Evolutionary conservation across 2,113 vertebrate species (phyloP).

Genomic region (Amblyopsis rosae): DNA sequence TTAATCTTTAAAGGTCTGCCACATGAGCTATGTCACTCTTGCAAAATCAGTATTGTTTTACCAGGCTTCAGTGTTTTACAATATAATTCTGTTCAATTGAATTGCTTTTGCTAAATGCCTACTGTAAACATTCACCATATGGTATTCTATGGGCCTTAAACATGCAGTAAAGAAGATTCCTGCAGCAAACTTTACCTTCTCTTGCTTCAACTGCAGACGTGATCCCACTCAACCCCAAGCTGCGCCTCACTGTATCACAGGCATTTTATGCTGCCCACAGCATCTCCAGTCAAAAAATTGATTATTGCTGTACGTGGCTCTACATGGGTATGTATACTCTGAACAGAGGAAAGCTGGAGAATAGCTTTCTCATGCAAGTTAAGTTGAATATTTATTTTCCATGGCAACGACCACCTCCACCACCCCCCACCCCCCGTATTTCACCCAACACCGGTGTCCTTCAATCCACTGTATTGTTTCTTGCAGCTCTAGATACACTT

Average conservation of each 20-base stretch:
- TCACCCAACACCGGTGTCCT: no score
- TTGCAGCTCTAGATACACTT: no score
- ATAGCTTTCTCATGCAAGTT: constrained; percentile 23
- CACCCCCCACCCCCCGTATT: no score
- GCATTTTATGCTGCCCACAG: constrained; percentile 38
- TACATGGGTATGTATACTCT: constrained; percentile 19
- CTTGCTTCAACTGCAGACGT: constrained; percentile 9
- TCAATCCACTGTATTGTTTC: no score
- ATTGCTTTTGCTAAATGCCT: constrained; percentile 37
- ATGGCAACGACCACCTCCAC: constrained; percentile 7
- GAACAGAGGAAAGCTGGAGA: constrained; percentile 27
- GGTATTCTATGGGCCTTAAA: constrained; percentile 6
- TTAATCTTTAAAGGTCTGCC: no score
- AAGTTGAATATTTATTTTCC: constrained; percentile 21
- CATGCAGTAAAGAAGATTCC: constrained; percentile 11
- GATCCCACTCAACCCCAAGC: constrained; percentile 17
- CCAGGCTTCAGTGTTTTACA: not conserved
- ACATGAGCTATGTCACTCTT: no score
- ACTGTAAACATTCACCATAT: constrained; percentile 23
- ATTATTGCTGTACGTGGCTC: constrained; percentile 42
- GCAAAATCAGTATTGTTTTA: not conserved
- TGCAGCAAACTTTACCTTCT: constrained; percentile 22
- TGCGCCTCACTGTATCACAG: constrained; percentile 16
- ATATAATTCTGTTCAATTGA: constrained; percentile 26
- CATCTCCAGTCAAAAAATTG: constrained; percentile 38